These are phyloP conservation scores for Ceratotherium simum DNA, from an alignment of 2,113 vertebrate genomes.

Conservation along the genomic window DNA sequence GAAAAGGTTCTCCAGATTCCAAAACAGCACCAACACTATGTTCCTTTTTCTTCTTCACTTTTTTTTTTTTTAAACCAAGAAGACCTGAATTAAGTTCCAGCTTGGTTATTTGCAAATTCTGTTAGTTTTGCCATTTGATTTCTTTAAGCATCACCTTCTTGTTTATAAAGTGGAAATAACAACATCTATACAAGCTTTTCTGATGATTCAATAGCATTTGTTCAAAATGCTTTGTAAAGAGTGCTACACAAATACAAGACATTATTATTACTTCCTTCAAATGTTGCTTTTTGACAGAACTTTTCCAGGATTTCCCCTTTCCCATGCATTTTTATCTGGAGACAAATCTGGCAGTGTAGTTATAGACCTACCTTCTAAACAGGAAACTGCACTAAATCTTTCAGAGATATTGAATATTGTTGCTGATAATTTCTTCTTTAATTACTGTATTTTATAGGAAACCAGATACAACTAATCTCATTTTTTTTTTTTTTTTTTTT, in stretches of 20 bases:
- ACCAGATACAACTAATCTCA: background rate
- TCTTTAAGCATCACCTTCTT: background rate
- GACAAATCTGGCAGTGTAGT: background rate
- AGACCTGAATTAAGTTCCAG: slow-evolving; percentile 13
- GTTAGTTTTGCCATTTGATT: background rate
- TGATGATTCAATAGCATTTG: background rate
- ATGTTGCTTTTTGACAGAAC: background rate
- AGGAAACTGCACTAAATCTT: slow-evolving; percentile 1
- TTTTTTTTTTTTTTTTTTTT: too few relatives aligned
- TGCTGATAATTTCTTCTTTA: background rate
- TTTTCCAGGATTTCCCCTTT: slow-evolving; percentile 56
- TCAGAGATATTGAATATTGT: background rate
- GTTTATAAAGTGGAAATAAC: slow-evolving; percentile 20
- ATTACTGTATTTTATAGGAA: slow-evolving; percentile 2
- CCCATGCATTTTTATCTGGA: background rate
- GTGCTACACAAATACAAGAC: background rate
- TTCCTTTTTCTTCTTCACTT: background rate
- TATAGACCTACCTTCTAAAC: background rate
- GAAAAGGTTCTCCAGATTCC: slow-evolving; percentile 56
- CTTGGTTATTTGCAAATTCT: slow-evolving; percentile 35
- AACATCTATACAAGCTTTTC: background rate
- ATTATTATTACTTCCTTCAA: slow-evolving; percentile 54
- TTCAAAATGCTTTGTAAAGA: slow-evolving; percentile 40
- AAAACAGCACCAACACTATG: background rate
- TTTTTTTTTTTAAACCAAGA: background rate